A percentile compares a stretch with the other conserved stretches of the same genome.
phyloP scores from a whole-genome alignment of 1,140 invertebrate species.

The Parapsyche elsis region DNA sequence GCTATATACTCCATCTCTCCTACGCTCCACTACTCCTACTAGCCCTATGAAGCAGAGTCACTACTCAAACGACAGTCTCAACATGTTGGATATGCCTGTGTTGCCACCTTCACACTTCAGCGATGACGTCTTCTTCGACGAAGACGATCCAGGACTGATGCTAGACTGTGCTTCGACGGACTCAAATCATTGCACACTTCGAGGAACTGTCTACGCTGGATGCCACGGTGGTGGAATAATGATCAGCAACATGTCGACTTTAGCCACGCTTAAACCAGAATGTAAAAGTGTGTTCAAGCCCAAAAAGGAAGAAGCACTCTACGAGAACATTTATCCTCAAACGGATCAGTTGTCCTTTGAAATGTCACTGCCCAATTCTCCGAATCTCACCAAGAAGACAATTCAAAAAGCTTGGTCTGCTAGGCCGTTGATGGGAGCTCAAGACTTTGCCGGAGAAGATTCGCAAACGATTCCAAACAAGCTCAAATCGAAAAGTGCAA shows the following conservation, averaged over 20 bases:
- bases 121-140: conserved; percentile 52
- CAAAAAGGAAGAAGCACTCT: conserved; percentile 47
- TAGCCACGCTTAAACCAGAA: conserved; percentile 33
- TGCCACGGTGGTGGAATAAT: conserved; percentile 53
- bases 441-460: conserved; percentile 45
- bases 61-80: conserved; percentile 43
- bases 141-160: conserved; percentile 51
- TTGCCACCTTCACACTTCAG: conserved; percentile 54
- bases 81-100: conserved; percentile 47
- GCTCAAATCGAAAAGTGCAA: conserved; percentile 67
- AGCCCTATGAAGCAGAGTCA: conserved; percentile 36
- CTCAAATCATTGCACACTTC: conserved; percentile 25
- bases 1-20: conserved; percentile 60
- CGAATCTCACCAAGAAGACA: conserved; percentile 10
- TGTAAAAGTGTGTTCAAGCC: background rate
- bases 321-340: conserved; percentile 52
- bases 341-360: conserved; percentile 48
- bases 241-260: conserved; percentile 50
- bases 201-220: conserved; percentile 49
- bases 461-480: conserved; percentile 31
- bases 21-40: conserved; percentile 60
- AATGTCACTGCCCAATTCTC: conserved; percentile 53
- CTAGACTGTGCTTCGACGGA: conserved; percentile 44
- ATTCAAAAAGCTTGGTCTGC: conserved; percentile 52
- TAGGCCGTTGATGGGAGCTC: conserved; percentile 42